These are phyloP conservation scores for Philonicus albiceps DNA, from an alignment of 2,888 invertebrate genomes.

Conservation along the genomic window DNA sequence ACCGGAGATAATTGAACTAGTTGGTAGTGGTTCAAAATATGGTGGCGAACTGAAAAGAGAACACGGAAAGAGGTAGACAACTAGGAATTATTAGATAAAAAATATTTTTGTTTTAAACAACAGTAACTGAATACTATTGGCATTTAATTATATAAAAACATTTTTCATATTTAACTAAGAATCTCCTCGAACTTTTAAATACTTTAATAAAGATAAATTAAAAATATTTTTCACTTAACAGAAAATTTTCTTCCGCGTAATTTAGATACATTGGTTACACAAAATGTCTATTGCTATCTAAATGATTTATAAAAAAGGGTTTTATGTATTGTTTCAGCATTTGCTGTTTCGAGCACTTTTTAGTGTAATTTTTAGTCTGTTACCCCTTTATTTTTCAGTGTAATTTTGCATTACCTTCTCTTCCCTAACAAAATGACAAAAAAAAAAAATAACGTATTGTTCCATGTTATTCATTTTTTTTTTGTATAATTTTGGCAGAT, in stretches of 20 bases:
- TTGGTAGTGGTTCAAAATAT: slow-evolving; percentile 99
- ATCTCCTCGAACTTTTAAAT: neutral
- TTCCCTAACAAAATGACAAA: slow-evolving; percentile 27
- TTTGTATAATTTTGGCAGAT: slow-evolving; percentile 19
- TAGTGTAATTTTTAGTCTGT: slow-evolving; percentile 47
- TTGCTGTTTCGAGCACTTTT: slow-evolving; percentile 42
- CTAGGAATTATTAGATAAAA: slow-evolving; percentile 51
- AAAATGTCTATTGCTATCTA: slow-evolving; percentile 4
- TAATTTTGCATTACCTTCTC: slow-evolving; percentile 31
- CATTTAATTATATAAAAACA: slow-evolving; percentile 1
- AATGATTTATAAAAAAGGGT: neutral
- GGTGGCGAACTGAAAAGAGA: slow-evolving; percentile 99
- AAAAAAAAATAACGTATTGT: slow-evolving; percentile 6
- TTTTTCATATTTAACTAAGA: slow-evolving; percentile 22
- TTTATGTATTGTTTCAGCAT: slow-evolving; percentile 32
- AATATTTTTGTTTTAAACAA: slow-evolving; percentile 45
- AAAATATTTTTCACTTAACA: slow-evolving; percentile 12
- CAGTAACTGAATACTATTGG: neutral
- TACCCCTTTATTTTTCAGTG: slow-evolving; percentile 47
- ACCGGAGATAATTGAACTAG: slow-evolving; percentile 99
- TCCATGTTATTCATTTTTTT: neutral
- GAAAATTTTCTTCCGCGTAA: slow-evolving; percentile 14
- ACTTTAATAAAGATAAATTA: neutral
- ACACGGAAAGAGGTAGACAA: slow-evolving; percentile 96
- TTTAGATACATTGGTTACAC: slow-evolving; percentile 8